Conservation (phyloP, 2,113 vertebrate species). For the Azemiops feae region DNA sequence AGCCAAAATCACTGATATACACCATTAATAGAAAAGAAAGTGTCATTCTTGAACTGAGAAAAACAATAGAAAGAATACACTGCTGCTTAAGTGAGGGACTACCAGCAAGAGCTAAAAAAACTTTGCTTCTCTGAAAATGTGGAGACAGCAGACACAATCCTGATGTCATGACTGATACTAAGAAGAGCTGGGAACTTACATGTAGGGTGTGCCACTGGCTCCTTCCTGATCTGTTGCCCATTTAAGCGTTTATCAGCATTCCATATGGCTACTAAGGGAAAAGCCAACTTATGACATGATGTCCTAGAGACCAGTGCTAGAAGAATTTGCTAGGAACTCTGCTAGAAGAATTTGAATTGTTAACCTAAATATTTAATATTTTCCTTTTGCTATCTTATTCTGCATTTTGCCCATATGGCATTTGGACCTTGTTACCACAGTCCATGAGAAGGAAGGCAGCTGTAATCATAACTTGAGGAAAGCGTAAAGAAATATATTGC, state of each 20-base stretch:
- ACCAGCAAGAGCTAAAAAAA: not conserved
- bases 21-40: not conserved
- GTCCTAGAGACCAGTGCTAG: not conserved
- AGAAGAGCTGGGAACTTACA: not conserved
- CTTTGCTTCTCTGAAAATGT: not conserved
- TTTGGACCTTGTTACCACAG: not conserved
- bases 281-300: not conserved
- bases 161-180: not conserved
- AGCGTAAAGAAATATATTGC: not conserved
- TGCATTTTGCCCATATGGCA: not conserved
- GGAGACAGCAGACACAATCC: not conserved
- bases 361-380: not conserved
- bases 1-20: not conserved
- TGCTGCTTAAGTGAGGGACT: not conserved
- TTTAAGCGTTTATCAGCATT: not conserved
- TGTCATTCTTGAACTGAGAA: not conserved
- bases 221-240: conserved; percentile 1
- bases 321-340: not conserved
- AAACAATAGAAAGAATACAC: not conserved
- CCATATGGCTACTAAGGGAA: not conserved
- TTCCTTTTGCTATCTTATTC: not conserved
- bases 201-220: not conserved
- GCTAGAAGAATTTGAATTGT: not conserved
- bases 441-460: not conserved
- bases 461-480: not conserved